Percentiles rank a stretch among this genome's conserved stretches.
These are phyloP conservation scores for Pygoscelis adeliae DNA, from an alignment of 2,113 vertebrate species.

Conservation along the genomic window DNA sequence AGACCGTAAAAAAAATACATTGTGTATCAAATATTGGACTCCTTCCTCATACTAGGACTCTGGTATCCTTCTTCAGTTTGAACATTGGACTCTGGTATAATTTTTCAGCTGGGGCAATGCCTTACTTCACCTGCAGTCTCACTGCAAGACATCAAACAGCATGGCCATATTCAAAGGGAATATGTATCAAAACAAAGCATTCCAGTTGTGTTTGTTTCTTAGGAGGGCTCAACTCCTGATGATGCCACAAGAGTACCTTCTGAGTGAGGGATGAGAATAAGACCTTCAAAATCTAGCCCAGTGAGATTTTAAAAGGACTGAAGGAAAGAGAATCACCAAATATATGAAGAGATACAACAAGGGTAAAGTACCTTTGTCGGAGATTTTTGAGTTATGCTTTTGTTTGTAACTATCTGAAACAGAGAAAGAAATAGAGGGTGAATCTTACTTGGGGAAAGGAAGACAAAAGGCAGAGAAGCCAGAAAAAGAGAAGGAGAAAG, in stretches of 20 bases:
- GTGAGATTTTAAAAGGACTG: conserved; percentile 3
- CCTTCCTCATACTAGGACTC: background rate
- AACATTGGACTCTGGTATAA: background rate
- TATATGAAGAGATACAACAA: conserved; percentile 67
- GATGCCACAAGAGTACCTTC: background rate
- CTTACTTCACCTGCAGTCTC: background rate
- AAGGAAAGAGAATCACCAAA: conserved; percentile 44
- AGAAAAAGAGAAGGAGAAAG: conserved; percentile 13
- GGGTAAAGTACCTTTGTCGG: conserved; percentile 79
- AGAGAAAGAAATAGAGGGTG: conserved; percentile 75
- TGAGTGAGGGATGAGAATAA: background rate
- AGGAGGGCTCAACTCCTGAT: background rate
- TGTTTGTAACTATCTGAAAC: conserved; percentile 89
- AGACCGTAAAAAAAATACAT: background rate
- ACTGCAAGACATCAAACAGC: background rate
- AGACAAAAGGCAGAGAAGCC: conserved; percentile 29
- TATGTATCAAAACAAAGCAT: background rate
- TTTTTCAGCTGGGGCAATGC: background rate
- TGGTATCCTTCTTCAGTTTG: background rate
- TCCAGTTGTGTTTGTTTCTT: background rate
- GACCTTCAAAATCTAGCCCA: background rate
- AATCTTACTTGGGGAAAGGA: conserved; percentile 31
- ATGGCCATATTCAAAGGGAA: background rate
- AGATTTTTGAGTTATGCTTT: conserved; percentile 86
- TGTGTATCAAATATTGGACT: background rate